Base-by-base conservation (phyloP, 2,797 vertebrate species). In the Pitangus sulphuratus region DNA sequence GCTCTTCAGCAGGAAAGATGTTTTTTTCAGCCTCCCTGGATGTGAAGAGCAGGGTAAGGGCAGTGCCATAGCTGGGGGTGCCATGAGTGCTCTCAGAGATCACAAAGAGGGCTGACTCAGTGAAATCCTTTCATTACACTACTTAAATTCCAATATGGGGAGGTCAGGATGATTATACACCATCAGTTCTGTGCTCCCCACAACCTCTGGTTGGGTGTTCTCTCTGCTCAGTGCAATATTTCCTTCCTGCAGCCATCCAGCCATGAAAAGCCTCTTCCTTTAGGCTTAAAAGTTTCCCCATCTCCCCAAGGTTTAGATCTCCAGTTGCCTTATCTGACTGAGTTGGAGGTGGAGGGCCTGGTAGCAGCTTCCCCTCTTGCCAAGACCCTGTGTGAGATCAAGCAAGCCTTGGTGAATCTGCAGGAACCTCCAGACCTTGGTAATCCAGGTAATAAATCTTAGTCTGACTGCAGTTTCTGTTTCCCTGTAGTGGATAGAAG, bases 381-480 rank as follows among this genome's bases (percentile, higher is more conserved):
- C 93, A 98, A 97, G 94, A 98, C 98, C 10, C 97, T 99, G 51
- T 96, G 96, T 78, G 98, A 98, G 54, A 98, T 99, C 89, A 98
- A 98, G 65, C 97, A 98, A 70, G 98, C 97, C 61, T 95, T 99
- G 74, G 97, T 98, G 74, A 97, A 93, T 12, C 95, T 98, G 25
- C 78, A 90, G n/a, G 72, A 50, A 4, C 40, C 39, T 20, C 53
- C 53, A 79, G 62, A 37, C 44, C 31, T 12, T 25, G 15, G n/a
- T 17, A 33, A 42, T 33, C 11, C 72, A 89, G 91, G 78, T 95
- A 48, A 77, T 17, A 45, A 31, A 60, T 12, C 16, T 13, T 31
- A 35, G 16, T 9, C 16, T 70, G 37, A 4, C 28, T 56, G 39
- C 17, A 7, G 28, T 31, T 71, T 11, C 37, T 70, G 40, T 19